phyloP scores from a whole-genome alignment of 2,888 invertebrate genomes.

The Ditula angustiorana region DNA sequence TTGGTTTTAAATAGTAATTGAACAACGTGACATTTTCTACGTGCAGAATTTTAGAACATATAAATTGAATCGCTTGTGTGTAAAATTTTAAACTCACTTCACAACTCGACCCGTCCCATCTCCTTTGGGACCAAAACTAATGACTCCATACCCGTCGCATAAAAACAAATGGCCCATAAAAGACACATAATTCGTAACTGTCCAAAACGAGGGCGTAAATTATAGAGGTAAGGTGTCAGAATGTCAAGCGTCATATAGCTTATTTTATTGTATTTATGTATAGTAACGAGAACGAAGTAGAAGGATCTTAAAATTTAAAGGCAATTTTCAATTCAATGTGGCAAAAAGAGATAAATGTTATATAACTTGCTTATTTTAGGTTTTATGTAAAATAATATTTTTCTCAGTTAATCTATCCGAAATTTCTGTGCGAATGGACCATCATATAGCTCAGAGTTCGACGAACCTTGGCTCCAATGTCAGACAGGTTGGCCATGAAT shows the following conservation, averaged over 20 bases:
- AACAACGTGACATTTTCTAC: too few species aligned
- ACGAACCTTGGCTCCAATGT: conserved; percentile 56
- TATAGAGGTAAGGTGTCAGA: conserved; percentile 5
- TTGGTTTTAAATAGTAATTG: too few species aligned
- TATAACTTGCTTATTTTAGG: too few species aligned
- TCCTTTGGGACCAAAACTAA: neutral
- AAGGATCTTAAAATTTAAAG: too few species aligned
- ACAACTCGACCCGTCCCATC: neutral
- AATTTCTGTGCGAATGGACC: too few species aligned
- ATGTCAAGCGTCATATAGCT: too few species aligned
- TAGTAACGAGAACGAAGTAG: too few species aligned
- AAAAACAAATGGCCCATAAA: neutral
- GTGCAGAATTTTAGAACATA: neutral
- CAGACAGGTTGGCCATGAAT: conserved; percentile 53
- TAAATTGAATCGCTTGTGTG: neutral
- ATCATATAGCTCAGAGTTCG: conserved; percentile 46
- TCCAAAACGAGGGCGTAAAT: neutral
- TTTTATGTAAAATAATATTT: too few species aligned
- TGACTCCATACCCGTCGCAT: neutral
- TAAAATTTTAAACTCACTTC: neutral
- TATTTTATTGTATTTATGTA: too few species aligned
- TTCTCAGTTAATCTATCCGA: too few species aligned
- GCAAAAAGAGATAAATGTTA: too few species aligned
- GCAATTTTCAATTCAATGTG: too few species aligned
- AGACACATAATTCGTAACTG: neutral